A percentile compares a stretch with the other conserved stretches of the same genome.
Evolutionary conservation across 2,797 vertebrate genomes (phyloP).

Genomic region (Galago senegalensis): DNA sequence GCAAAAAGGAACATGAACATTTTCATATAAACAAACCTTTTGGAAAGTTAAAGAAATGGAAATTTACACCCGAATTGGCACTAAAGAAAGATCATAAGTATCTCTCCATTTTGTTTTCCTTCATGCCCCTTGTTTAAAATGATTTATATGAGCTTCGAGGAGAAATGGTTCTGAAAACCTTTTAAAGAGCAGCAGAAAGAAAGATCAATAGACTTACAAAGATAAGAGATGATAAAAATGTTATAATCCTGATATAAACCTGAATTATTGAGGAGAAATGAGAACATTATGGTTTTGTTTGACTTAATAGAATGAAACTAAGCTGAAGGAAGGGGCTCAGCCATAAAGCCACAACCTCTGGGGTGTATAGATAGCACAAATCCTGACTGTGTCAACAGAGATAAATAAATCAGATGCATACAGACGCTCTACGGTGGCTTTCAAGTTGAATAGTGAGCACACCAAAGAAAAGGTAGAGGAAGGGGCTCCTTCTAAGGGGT

Average conservation of each 20-base stretch:
- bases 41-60: constrained; percentile 7
- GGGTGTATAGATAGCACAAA: background rate
- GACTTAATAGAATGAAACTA: constrained; percentile 21
- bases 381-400: background rate
- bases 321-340: background rate
- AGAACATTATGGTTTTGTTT: constrained; percentile 17
- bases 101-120: constrained; percentile 2
- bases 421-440: background rate
- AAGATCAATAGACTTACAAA: constrained; percentile 59
- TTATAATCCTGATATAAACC: background rate
- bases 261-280: constrained; percentile 62
- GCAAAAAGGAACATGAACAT: background rate
- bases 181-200: constrained; percentile 60
- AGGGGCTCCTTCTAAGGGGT: background rate
- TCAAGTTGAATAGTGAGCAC: background rate
- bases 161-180: constrained; percentile 58
- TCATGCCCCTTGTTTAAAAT: background rate
- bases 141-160: constrained; percentile 24
- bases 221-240: background rate
- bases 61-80: background rate
- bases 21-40: background rate
- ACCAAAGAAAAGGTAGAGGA: background rate
- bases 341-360: background rate
- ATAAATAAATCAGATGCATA: background rate
- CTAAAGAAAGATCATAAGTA: background rate